Evolutionary conservation across 2,113 vertebrate genomes (phyloP).

Genomic region (Grammomys dolichurus): DNA sequence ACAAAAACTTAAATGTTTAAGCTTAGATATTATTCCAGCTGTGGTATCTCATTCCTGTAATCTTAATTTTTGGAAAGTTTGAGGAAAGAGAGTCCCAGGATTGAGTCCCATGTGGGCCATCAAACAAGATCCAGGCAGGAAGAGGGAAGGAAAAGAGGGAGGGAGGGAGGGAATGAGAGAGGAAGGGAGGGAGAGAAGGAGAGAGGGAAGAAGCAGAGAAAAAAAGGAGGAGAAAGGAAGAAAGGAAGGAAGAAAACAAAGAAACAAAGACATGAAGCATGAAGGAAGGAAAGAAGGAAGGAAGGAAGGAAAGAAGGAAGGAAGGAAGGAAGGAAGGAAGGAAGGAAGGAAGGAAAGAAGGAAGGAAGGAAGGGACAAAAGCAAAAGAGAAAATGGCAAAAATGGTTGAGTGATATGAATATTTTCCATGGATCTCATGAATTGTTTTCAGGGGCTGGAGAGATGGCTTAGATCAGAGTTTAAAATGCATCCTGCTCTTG

Average conservation of each 20-base stretch:
- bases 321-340: background rate
- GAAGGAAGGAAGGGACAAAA: background rate
- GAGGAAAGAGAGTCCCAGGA: background rate
- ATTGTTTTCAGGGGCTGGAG: background rate
- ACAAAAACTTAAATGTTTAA: background rate
- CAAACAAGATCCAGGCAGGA: background rate
- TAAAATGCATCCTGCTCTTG: background rate
- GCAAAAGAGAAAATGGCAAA: background rate
- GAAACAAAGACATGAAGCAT: background rate
- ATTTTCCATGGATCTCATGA: background rate
- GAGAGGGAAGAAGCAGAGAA: rapidly evolving
- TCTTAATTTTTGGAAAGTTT: background rate
- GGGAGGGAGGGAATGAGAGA: background rate
- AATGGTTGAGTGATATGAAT: background rate
- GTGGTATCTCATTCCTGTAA: background rate
- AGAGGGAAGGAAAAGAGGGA: too few relatives aligned
- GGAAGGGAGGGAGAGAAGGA: background rate
- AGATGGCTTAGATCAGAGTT: background rate
- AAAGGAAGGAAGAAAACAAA: rapidly evolving
- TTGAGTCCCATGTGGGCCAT: background rate
- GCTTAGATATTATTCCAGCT: background rate
- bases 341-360: background rate
- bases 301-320: background rate
- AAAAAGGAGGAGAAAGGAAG: background rate
- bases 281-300: background rate